Base-by-base conservation (phyloP, 2,888 invertebrate genomes). In the Palloptera scutellata region DNA sequence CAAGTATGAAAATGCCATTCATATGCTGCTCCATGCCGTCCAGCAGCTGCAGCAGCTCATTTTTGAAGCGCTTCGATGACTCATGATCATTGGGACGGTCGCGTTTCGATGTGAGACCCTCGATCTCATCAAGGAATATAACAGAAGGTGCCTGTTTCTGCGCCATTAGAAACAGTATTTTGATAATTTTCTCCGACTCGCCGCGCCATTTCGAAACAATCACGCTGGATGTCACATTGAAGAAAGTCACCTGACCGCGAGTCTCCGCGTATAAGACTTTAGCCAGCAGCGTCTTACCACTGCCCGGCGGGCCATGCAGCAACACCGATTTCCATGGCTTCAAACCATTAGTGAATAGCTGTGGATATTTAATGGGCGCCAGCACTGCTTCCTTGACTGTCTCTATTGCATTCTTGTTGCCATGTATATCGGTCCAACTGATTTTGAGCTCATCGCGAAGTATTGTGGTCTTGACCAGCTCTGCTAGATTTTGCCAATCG, bases 151-250 rank as follows among this genome's bases (percentile, higher is more conserved):
- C 91, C 79, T 93, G 91, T 80, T 90, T 89, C 48, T 91, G 88
- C 0, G 97, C 97, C 84, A 96, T 87, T 75, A 96, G 94, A 83
- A 96, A 96, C 55, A 97, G 86, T 0, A 95, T 91, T 0, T 94
- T 91, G 54, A 97, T 88, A 75, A 96, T 91, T 85, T 96, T 97
- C 86, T 97, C 97, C 0, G 96, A 96, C 76, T 98, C 97, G 0
- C 97, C 97, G 42, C 97, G 87, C 97, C 97, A 97, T 85, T 98
- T 98, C 78, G 94, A 95, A n/a, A 96, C 90, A 54, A 97, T 89
- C 2, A 92, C 91, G 77, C 96, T 94, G 69, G 95, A 92, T 1
- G 95, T 92, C 13, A 97, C 90, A 81, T 96, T 97, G 83, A 98
- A 96, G 85, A 97, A 96, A 0, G 94, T 94, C 69, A 89, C 88